Evolutionary conservation across 2,113 vertebrate genomes (phyloP).

Genomic region (Spea multiplicata): DNA sequence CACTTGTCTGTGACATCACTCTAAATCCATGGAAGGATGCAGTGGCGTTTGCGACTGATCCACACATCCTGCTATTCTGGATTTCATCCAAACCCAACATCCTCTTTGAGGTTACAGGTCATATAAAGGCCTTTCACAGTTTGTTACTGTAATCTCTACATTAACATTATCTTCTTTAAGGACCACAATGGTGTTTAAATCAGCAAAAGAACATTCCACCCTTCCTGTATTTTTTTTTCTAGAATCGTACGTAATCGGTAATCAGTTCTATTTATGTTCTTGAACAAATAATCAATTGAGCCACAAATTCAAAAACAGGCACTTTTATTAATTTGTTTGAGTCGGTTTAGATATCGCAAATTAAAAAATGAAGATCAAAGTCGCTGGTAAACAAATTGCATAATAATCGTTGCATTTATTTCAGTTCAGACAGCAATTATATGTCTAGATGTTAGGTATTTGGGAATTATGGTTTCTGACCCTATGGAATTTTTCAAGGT

Average conservation of each 20-base stretch:
- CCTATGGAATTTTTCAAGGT: no score
- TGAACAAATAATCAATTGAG: background rate
- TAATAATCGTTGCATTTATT: no score
- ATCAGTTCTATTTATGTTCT: background rate
- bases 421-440: no score
- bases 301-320: background rate
- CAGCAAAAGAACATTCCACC: conserved; percentile 64
- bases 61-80: conserved; percentile 74
- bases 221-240: conserved; percentile 62
- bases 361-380: no score
- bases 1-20: conserved; percentile 53
- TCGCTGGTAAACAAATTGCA: no score
- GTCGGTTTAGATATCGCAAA: no score
- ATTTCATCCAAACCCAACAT: conserved; percentile 71
- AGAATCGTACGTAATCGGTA: background rate
- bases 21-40: conserved; percentile 59
- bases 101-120: conserved; percentile 79
- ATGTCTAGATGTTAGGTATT: no score
- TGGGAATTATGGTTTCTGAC: no score
- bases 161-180: conserved; percentile 61
- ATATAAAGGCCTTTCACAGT: conserved; percentile 76
- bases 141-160: conserved; percentile 66
- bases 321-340: no score
- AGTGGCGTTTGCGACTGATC: conserved; percentile 61
- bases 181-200: conserved; percentile 72